Percentiles rank a stretch among this genome's conserved stretches.
phyloP scores from a whole-genome alignment of 2,888 invertebrate species.

The Ormyrus nitidulus region DNA sequence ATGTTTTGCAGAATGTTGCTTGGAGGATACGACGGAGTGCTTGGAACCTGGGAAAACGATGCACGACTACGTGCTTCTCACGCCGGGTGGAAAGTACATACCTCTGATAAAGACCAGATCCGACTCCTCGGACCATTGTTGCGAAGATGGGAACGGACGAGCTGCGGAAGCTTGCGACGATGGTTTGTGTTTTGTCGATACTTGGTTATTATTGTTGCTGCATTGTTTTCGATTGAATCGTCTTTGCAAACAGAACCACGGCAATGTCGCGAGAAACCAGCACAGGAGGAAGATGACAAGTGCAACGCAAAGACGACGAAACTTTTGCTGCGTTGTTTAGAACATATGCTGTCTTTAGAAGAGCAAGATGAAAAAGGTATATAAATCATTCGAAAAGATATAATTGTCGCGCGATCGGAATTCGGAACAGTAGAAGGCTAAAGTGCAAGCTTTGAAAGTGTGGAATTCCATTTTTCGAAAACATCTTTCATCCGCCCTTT shows the following conservation, averaged over 20 bases:
- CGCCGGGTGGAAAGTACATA: slow-evolving; percentile 50
- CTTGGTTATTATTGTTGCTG: no score
- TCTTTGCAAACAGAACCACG: neutral
- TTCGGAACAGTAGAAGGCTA: no score
- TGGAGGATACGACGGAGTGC: neutral
- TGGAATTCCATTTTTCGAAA: no score
- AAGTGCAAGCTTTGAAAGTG: no score
- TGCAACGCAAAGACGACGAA: slow-evolving; percentile 30
- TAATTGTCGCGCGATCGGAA: no score
- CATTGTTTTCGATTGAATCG: neutral
- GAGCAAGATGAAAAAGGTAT: slow-evolving; percentile 34
- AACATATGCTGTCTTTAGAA: slow-evolving; percentile 55
- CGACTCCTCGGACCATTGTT: neutral
- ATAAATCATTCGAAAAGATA: neutral
- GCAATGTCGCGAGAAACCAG: slow-evolving; percentile 6
- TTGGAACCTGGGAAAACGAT: slow-evolving; percentile 7
- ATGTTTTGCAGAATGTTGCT: slow-evolving; percentile 1
- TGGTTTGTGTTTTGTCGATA: slow-evolving; percentile 8
- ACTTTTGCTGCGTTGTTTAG: slow-evolving; percentile 54
- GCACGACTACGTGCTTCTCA: slow-evolving; percentile 53
- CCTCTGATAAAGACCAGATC: slow-evolving; percentile 32
- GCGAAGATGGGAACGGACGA: neutral
- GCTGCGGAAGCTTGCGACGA: slow-evolving; percentile 11
- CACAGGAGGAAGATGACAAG: slow-evolving; percentile 21
- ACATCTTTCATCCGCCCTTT: no score